Conservation (phyloP, 2,888 invertebrate species). For the Agrochola lota region DNA sequence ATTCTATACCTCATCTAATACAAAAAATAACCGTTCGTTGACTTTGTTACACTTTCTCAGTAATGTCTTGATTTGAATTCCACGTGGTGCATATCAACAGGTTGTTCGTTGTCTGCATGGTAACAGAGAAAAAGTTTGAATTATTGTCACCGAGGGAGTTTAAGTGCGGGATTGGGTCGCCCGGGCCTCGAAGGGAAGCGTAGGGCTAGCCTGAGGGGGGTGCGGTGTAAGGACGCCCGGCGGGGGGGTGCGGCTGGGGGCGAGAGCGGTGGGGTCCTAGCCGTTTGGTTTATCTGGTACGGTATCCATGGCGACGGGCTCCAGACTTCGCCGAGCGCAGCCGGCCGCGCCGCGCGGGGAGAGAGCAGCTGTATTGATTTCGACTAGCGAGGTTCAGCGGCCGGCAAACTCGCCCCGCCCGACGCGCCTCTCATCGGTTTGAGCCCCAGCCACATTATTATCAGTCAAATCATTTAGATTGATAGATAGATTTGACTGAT, state of each 20-base stretch:
- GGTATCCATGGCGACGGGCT: slow-evolving; percentile 87
- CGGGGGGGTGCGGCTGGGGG: slow-evolving; percentile 37
- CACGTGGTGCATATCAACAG: slow-evolving; percentile 75
- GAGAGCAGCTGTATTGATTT: slow-evolving; percentile 91
- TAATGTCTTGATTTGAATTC: slow-evolving; percentile 17
- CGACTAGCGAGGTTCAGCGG: slow-evolving; percentile 87
- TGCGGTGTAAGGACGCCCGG: slow-evolving; percentile 43
- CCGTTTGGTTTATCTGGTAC: slow-evolving; percentile 77
- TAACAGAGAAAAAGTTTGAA: slow-evolving; percentile 65
- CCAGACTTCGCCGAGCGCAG: slow-evolving; percentile 78
- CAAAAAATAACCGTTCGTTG: slow-evolving; percentile 19
- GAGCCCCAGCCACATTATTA: slow-evolving; percentile 64
- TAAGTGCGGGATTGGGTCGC: slow-evolving; percentile 55
- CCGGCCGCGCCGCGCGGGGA: slow-evolving; percentile 75
- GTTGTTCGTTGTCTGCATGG: slow-evolving; percentile 68
- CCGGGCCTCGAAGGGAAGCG: slow-evolving; percentile 52
- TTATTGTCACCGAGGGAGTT: slow-evolving; percentile 55
- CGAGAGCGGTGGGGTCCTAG: slow-evolving; percentile 65
- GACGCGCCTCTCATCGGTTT: slow-evolving; percentile 70
- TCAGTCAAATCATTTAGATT: slow-evolving; percentile 43
- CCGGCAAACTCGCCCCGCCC: slow-evolving; percentile 77
- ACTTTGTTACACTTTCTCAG: slow-evolving; percentile 13
- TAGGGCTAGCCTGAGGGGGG: slow-evolving; percentile 52
- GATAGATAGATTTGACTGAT: too few relatives aligned
- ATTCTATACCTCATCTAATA: not conserved